Evolutionary conservation across 1,140 invertebrate genomes (phyloP), one percentile per base, ranked within the genome.

Genomic region (Steinernema feltiae): DNA sequence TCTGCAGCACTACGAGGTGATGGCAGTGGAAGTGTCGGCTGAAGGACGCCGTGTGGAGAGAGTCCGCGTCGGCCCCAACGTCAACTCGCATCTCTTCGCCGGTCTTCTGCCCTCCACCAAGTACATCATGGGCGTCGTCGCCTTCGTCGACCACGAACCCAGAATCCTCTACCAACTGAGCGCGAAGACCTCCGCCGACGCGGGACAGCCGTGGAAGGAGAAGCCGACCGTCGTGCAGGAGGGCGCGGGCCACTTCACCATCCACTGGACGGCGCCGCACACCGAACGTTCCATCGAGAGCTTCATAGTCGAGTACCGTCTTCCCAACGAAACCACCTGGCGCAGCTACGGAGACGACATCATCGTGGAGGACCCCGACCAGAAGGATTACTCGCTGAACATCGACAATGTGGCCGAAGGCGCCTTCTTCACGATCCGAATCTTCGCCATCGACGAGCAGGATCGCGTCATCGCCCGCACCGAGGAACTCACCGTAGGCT

Each of bases 101-200:
- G 81, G 83, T 24, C 72, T 85, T 30, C 74, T 74, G 12, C 84
- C 84, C 12, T 74, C 75, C 70, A 76, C 78, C 12, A 81, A 84
- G 24, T 85, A 86, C 75, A 76, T 77, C 27, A 75, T 84, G 46
- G 84, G 85, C 32, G 85, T 85, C 17, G 71, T 86, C 18, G 84
- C 84, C 31, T 84, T 86, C 71, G 84, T 86, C 63, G 84, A 85
- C 73, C 84, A 86, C 73, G 85, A 86, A 63, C 85, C 84, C 29
- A 69, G 75, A 30, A 75, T 71, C 35, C 73, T 86, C 21, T 85
- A 85, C 70, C 77, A 76, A 7, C 30, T 82, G 27, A 70, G 32
- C 30, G 53, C 82, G 32, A 75, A 80, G 29, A 84, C 82, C 12
- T 71, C 71, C 32, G 72, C 30, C 15, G 29, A 71, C 32, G 74